phyloP scores from a whole-genome alignment of 2,888 invertebrate species.

The Yponomeuta cagnagella region DNA sequence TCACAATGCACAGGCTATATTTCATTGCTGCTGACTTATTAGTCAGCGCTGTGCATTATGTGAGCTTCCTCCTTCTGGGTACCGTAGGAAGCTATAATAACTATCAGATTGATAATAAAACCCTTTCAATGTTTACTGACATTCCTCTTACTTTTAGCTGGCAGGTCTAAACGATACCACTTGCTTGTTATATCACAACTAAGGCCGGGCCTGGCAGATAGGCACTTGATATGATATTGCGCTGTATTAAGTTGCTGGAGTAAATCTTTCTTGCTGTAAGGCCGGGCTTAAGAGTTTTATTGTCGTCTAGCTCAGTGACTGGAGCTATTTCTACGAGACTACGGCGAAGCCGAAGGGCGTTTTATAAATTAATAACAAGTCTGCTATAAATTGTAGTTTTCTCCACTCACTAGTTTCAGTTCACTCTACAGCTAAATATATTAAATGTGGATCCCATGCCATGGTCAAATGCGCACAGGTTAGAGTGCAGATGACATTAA shows the following conservation, averaged over 20 bases:
- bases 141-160: not conserved
- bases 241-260: slow-evolving; percentile 63
- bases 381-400: not conserved
- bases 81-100: no score
- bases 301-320: slow-evolving; percentile 34
- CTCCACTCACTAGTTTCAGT: no score
- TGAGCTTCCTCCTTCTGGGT: no score
- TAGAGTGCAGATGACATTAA: no score
- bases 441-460: no score
- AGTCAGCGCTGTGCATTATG: no score
- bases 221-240: slow-evolving; percentile 45
- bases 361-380: not conserved
- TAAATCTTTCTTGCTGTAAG: slow-evolving; percentile 62
- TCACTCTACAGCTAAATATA: no score
- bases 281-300: slow-evolving; percentile 73
- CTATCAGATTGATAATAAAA: no score
- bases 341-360: not conserved
- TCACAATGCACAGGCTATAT: no score
- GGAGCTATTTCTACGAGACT: not conserved
- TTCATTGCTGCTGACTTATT: no score
- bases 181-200: slow-evolving; percentile 37
- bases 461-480: no score
- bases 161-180: not conserved
- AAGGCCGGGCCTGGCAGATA: slow-evolving; percentile 44
- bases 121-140: not conserved